Percentiles rank a stretch among this genome's conserved stretches.
These are phyloP conservation scores for Cynocephalus volans DNA, from an alignment of 2,113 vertebrate species.

Conservation along the genomic window DNA sequence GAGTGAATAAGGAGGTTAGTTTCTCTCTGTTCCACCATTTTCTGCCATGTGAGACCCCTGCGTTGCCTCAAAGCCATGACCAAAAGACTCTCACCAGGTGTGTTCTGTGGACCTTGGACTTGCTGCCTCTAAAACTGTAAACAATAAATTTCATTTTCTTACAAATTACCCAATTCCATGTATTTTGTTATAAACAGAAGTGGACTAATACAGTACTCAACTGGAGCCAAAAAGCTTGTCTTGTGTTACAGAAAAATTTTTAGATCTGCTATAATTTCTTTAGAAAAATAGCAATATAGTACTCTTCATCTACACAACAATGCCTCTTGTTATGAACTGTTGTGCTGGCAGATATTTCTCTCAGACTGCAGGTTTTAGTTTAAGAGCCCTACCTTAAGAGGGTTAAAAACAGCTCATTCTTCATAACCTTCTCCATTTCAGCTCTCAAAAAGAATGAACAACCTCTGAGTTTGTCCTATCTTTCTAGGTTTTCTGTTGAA, in stretches of 20 bases:
- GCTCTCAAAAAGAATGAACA: background rate
- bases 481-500: slow-evolving; percentile 63
- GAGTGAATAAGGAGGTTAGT: too few relatives aligned
- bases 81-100: too few relatives aligned
- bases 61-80: too few relatives aligned
- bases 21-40: too few relatives aligned
- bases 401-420: slow-evolving; percentile 34
- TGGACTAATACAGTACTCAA: background rate
- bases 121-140: too few relatives aligned
- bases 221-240: background rate
- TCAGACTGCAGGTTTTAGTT: background rate
- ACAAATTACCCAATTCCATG: too few relatives aligned
- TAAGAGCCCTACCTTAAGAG: background rate
- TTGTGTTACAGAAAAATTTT: background rate
- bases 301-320: background rate
- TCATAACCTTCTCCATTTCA: background rate
- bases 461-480: background rate
- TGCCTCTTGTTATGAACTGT: background rate
- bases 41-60: too few relatives aligned
- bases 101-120: too few relatives aligned
- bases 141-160: too few relatives aligned
- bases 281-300: slow-evolving; percentile 14
- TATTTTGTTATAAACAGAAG: too few relatives aligned
- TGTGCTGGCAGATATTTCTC: background rate
- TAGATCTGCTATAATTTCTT: background rate